Evolutionary conservation across 1,140 invertebrate species (phyloP).

Genomic region (Drosophila santomea): DNA sequence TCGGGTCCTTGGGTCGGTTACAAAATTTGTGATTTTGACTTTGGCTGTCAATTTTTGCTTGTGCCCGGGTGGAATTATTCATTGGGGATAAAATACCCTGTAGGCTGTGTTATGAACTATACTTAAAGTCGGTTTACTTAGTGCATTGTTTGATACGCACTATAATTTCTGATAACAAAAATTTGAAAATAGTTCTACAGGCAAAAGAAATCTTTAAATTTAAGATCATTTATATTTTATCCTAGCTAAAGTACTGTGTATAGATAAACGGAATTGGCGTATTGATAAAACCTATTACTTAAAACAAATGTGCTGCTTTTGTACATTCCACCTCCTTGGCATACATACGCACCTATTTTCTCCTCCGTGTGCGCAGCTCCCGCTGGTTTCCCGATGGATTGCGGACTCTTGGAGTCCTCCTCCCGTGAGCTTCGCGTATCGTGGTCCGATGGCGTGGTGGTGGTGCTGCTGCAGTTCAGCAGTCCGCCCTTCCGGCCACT

Average conservation of each 20-base stretch:
- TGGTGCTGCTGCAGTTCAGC: conserved; percentile 50
- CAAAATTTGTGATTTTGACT: conserved; percentile 25
- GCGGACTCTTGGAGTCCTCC: conserved; percentile 83
- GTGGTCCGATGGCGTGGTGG: conserved; percentile 79
- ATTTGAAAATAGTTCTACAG: no score
- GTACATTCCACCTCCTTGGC: no score
- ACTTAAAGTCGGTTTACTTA: no score
- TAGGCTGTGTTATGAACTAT: no score
- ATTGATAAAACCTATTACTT: no score
- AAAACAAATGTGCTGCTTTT: no score
- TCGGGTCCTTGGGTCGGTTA: not conserved
- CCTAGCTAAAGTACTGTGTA: no score
- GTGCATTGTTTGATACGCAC: no score
- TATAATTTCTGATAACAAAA: no score
- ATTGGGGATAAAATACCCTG: not conserved
- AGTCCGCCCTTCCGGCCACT: conserved; percentile 30
- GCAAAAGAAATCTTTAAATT: no score
- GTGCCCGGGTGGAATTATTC: not conserved
- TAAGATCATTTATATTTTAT: not conserved
- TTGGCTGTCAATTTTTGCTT: conserved; percentile 18
- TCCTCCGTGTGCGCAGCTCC: conserved; percentile 57
- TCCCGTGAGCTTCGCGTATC: conserved; percentile 81
- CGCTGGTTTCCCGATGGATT: conserved; percentile 71
- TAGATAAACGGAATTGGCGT: no score
- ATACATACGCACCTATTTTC: conserved; percentile 71